A percentile compares a stretch with the other conserved stretches of the same genome.
phyloP scores from a whole-genome alignment of 2,888 invertebrate genomes.

The Chrysodeixis includens region DNA sequence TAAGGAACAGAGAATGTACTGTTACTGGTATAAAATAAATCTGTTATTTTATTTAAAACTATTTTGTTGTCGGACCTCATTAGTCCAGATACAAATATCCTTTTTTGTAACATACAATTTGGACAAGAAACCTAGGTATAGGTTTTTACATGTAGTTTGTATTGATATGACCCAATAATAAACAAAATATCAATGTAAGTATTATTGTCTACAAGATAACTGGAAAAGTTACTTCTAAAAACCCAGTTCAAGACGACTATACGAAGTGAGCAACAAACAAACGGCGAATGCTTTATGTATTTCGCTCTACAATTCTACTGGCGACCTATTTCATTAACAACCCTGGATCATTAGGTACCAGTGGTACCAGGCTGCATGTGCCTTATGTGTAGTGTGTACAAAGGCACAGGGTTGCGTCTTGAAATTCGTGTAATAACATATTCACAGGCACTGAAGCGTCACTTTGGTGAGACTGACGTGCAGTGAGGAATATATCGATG shows the following conservation, averaged over 20 bases:
- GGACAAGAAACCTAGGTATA: too few relatives aligned
- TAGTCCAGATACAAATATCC: background rate
- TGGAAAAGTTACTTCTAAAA: too few relatives aligned
- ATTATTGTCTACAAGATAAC: too few relatives aligned
- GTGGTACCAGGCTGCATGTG: background rate
- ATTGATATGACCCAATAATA: too few relatives aligned
- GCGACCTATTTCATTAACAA: slow-evolving; percentile 2
- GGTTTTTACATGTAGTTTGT: too few relatives aligned
- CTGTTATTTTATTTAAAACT: background rate
- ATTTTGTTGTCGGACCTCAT: background rate
- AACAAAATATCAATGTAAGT: too few relatives aligned
- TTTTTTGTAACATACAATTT: background rate
- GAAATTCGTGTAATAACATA: slow-evolving; percentile 43
- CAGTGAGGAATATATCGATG: background rate
- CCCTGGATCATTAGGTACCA: background rate
- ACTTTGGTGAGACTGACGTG: slow-evolving; percentile 5
- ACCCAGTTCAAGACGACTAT: background rate
- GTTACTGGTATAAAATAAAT: background rate
- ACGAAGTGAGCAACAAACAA: background rate
- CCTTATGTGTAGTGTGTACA: background rate
- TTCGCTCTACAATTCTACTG: background rate
- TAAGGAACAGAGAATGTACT: background rate
- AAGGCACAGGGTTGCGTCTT: slow-evolving; percentile 32
- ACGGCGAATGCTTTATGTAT: background rate
- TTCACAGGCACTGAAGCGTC: background rate